phyloP scores from a whole-genome alignment of 1,140 invertebrate species.

The Musca vetustissima region DNA sequence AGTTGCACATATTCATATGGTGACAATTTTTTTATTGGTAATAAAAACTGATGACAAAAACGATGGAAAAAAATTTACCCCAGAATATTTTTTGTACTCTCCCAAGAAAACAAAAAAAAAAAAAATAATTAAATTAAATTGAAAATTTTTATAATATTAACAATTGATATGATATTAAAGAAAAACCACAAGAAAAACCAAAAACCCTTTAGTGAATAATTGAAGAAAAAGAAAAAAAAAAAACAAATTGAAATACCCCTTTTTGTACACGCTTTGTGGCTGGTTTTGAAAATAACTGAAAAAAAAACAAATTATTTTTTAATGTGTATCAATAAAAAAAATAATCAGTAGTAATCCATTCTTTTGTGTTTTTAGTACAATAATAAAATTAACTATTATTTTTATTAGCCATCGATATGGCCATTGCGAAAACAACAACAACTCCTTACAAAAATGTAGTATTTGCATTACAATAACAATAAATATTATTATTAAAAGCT shows the following conservation, averaged over 20 bases:
- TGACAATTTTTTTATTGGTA: conserved; percentile 14
- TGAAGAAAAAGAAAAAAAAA: neutral
- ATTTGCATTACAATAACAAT: no score
- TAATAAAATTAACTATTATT: neutral
- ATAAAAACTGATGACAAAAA: neutral
- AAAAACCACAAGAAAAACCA: neutral
- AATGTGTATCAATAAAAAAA: neutral
- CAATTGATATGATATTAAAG: neutral
- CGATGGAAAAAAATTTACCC: no score
- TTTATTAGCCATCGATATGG: no score
- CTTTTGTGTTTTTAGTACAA: no score
- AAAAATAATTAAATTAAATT: no score
- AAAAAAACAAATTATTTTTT: no score
- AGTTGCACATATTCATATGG: neutral
- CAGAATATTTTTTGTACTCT: conserved; percentile 8
- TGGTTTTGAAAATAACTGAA: no score
- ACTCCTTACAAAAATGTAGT: no score
- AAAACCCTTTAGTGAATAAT: neutral
- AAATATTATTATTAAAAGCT: no score
- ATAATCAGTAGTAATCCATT: neutral
- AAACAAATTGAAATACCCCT: conserved; percentile 5
- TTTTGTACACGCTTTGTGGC: conserved; percentile 14
- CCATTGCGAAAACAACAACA: no score
- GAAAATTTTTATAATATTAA: neutral
- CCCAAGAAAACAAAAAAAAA: neutral